These are phyloP conservation scores for Helostoma temminkii DNA, from an alignment of 2,797 vertebrate species.

Conservation along the genomic window DNA sequence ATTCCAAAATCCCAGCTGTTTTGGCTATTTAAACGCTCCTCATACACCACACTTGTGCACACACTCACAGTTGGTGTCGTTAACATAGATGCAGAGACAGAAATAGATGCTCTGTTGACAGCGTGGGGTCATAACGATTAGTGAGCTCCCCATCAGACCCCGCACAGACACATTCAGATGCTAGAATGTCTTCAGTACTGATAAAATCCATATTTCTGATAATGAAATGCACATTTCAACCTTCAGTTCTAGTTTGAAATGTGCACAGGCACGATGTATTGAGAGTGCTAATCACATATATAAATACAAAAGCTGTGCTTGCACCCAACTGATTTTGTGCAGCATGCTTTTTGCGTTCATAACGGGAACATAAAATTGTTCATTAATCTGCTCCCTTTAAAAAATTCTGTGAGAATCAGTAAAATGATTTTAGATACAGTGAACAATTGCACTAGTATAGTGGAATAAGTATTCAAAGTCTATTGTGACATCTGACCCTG, in stretches of 20 bases:
- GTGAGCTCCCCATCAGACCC: conserved; percentile 22
- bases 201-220: background rate
- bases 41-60: conserved; percentile 29
- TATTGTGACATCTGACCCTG: conserved; percentile 18
- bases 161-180: conserved; percentile 34
- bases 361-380: no score
- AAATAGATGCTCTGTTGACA: conserved; percentile 71
- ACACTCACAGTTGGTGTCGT: conserved; percentile 61
- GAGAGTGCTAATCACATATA: conserved; percentile 3
- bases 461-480: background rate
- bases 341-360: no score
- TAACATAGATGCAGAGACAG: conserved; percentile 45
- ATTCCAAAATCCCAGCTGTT: conserved; percentile 65
- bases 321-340: background rate
- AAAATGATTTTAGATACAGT: background rate
- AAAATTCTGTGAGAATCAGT: background rate
- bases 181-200: conserved; percentile 7
- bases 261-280: background rate
- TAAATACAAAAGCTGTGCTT: background rate
- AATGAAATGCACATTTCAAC: background rate
- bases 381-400: background rate
- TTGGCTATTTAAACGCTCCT: conserved; percentile 62
- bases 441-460: no score
- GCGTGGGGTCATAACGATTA: conserved; percentile 56
- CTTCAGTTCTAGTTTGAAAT: background rate